Evolutionary conservation across 2,888 invertebrate species (phyloP), one percentile per base, ranked within the genome.

Genomic region (Cephus sareptanus): DNA sequence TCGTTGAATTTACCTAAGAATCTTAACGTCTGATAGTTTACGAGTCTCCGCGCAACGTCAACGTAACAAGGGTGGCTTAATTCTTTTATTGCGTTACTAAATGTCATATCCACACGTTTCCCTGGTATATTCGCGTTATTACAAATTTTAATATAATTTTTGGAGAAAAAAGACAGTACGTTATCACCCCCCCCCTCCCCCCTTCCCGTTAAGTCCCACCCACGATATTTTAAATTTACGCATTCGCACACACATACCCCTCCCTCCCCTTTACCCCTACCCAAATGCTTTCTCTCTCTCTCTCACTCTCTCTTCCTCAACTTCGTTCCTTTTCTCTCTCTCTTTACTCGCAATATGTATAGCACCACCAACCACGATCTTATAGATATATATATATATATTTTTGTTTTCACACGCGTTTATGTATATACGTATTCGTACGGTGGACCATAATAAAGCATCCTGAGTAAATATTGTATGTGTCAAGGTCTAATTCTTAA

Each of bases 391-490:
- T 84, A 85, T 83, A 85, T 83, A 86, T 83, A 83, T 81, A 83
- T 83, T 80, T 81, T 80, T 33, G 74, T 69, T 74, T 83, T 86
- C 83, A 83, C 86, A 83, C 84, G 86, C 87, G 86, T 74, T 76
- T 79, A 78, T 80, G 75, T 77, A 80, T 81, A 83, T 82, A 77
- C 80, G 83, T 82, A 82, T 80, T 77, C 80, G 81, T 82, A 83
- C 80, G 80, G 77, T 81, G 82, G 79, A 87, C 85, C 88, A 88
- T 90, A 90, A 91, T 88, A 89, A 90, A 91, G 89, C 89, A 90
- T 91, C 91, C 92, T 92, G 91, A 92, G 92, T 91, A 91, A 90
- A 91, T 92, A 92, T 92, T 91, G 91, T 91, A 88, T 85, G 87
- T 89, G 87, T 89, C 40, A 85, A 89, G 83, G 86, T 86, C 84